Evolutionary conservation across 2,113 vertebrate genomes (phyloP).

Genomic region (Tapirus terrestris): DNA sequence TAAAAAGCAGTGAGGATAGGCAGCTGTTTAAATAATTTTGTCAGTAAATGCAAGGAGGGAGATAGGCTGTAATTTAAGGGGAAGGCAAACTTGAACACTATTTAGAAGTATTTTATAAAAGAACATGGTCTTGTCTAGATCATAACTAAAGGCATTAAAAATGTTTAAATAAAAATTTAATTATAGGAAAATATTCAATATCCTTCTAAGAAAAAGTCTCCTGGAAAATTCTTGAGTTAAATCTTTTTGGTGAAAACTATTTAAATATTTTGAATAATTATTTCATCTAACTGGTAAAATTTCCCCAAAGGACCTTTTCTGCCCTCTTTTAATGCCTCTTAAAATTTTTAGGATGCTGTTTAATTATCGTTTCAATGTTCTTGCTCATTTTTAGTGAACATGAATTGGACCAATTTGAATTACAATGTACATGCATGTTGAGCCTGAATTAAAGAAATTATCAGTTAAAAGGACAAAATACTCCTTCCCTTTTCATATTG

Average conservation of each 20-base stretch:
- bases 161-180: constrained; percentile 38
- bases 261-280: constrained; percentile 39
- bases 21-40: constrained; percentile 13
- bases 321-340: not conserved
- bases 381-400: constrained; percentile 14
- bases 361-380: not conserved
- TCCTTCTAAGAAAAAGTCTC: not conserved
- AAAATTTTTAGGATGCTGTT: not conserved
- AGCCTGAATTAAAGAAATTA: not conserved
- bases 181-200: not conserved
- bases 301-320: constrained; percentile 10
- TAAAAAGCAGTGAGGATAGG: not conserved
- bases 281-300: constrained; percentile 34
- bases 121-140: not conserved
- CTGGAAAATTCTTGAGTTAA: not conserved
- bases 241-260: not conserved
- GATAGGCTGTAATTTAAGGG: not conserved
- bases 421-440: not conserved
- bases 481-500: not conserved
- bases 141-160: not conserved
- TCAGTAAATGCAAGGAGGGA: not conserved
- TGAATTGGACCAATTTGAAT: not conserved
- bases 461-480: not conserved
- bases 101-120: constrained; percentile 7
- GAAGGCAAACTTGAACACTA: not conserved